Percentiles rank a stretch among this genome's conserved stretches.
Conservation (phyloP, 2,797 vertebrate genomes). For the Yasuhikotakia modesta region DNA sequence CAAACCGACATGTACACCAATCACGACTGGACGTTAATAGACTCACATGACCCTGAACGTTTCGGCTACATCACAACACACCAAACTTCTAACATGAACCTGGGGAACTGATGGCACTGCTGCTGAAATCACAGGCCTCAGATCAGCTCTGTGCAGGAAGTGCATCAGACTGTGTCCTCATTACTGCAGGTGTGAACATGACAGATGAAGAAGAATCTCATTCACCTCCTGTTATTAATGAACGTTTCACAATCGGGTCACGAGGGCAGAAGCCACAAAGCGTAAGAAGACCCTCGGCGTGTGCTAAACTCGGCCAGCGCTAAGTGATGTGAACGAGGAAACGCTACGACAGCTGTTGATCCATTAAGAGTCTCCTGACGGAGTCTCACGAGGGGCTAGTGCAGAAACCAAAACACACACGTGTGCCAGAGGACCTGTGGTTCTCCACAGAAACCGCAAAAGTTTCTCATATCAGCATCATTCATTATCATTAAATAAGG, state of each 20-base stretch:
- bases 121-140: slow-evolving; percentile 4
- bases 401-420: slow-evolving; percentile 28
- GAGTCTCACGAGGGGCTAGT: slow-evolving; percentile 18
- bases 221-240: slow-evolving; percentile 18
- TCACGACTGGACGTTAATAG: not conserved
- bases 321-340: slow-evolving; percentile 49
- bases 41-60: not conserved
- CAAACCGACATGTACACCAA: not conserved
- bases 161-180: slow-evolving; percentile 23
- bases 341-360: slow-evolving; percentile 43
- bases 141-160: not conserved
- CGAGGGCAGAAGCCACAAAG: slow-evolving; percentile 20
- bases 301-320: slow-evolving; percentile 1
- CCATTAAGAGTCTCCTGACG: slow-evolving; percentile 45
- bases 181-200: slow-evolving; percentile 27
- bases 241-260: slow-evolving; percentile 35
- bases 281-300: not conserved
- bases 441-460: slow-evolving; percentile 29
- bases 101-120: not conserved
- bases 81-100: not conserved
- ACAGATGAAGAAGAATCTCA: slow-evolving; percentile 30
- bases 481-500: no score
- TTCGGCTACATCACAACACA: not conserved
- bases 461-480: no score
- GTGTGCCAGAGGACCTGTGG: slow-evolving; percentile 26